Evolutionary conservation across 2,797 vertebrate species (phyloP), one percentile per base, ranked within the genome.

Genomic region (Ispidina picta): DNA sequence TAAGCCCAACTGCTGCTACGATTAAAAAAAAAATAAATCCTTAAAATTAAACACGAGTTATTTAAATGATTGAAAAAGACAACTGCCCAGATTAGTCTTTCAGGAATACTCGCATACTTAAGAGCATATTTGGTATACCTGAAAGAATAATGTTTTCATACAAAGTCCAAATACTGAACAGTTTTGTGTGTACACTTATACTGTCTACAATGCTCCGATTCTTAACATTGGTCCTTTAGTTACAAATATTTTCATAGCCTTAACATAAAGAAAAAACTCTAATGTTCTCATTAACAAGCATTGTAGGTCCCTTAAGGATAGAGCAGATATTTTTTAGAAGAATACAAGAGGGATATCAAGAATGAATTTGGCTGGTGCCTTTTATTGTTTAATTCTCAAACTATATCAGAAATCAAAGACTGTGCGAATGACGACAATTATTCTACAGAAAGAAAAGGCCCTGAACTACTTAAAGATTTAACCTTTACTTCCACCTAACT

Each of bases 401-500:
- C 83, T 90, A 5, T 44, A 88, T 85, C 73, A 85, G 88, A 95
- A 96, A 91, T 91, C 88, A 94, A 96, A 90, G 86, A 81, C 65
- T 41, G 22, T 44, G 85, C 1, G 28, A 90, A 95, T 89, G 77
- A 93, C 88, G 88, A 95, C 91, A 86, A 95, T 97, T 97, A 96
- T 94, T 96, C 91, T 94, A 82, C 41, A 94, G 92, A 87, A 89
- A 93, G 93, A 95, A 96, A 97, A 95, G 94, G 97, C 95, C 98
- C 97, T 90, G 94, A 97, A 96, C 96, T 97, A 95, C 96, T 96
- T 96, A 96, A 97, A 96, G 95, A 97, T 96, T 95, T 97, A 97
- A 97, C 95, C 91, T 98, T 96, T 97, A 92, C 96, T 95, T 97
- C 96, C 97, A 97, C 97, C 96, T 96, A 96, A 97, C 97, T 95